Percentiles rank a stretch among this genome's conserved stretches.
phyloP scores from a whole-genome alignment of 1,140 invertebrate species.

The Pachypeltis micranthus region DNA sequence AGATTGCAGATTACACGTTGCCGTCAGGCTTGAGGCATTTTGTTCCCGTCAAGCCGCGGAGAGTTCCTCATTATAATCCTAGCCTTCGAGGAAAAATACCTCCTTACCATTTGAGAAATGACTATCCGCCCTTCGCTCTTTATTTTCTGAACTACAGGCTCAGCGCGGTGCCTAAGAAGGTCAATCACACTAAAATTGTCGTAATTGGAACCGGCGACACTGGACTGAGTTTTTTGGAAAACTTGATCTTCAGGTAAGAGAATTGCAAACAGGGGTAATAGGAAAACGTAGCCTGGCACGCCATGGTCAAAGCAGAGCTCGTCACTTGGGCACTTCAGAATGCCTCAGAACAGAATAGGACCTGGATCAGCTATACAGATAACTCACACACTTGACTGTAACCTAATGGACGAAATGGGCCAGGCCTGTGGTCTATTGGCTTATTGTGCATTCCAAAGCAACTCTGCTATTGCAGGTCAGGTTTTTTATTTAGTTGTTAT shows the following conservation, averaged over 20 bases:
- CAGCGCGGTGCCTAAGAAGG: constrained; percentile 35
- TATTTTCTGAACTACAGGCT: constrained; percentile 37
- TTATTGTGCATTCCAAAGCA: no score
- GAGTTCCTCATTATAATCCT: not conserved
- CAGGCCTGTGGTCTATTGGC: no score
- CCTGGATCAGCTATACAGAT: no score
- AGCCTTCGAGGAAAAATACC: not conserved
- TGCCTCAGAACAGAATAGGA: no score
- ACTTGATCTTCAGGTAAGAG: constrained; percentile 48
- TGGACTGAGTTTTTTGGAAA: constrained; percentile 53
- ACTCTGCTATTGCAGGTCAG: no score
- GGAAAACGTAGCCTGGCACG: not conserved
- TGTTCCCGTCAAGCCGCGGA: constrained; percentile 15
- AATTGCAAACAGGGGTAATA: not conserved
- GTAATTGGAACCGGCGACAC: constrained; percentile 60
- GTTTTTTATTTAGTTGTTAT: no score
- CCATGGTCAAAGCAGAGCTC: not conserved
- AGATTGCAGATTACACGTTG: constrained; percentile 8
- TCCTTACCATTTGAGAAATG: not conserved
- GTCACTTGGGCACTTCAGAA: no score
- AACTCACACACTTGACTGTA: no score
- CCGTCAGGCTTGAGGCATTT: constrained; percentile 10
- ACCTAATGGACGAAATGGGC: no score
- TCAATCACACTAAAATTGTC: constrained; percentile 51
- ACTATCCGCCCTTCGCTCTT: constrained; percentile 33